Conservation (phyloP, 2,888 invertebrate genomes). For the Drosophila subsilvestris region DNA sequence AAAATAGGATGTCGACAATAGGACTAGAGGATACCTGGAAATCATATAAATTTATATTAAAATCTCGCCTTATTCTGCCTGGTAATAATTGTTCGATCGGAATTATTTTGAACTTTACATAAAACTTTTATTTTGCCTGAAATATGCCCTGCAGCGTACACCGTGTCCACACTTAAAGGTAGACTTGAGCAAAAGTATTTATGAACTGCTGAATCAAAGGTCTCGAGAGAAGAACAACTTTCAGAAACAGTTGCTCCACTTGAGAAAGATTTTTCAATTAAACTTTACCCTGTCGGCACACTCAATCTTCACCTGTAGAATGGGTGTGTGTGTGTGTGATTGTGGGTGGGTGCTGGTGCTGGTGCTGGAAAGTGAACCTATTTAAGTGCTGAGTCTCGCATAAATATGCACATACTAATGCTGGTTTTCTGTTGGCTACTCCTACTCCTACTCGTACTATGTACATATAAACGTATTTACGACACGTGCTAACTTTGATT, state of each 20-base stretch:
- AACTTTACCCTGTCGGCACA: constrained; percentile 30
- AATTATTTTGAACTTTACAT: background rate
- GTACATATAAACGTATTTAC: constrained; percentile 49
- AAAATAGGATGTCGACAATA: background rate
- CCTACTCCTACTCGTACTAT: constrained; percentile 3
- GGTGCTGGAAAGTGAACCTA: constrained; percentile 26
- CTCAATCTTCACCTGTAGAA: background rate
- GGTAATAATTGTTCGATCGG: too few species aligned
- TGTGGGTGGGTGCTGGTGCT: background rate
- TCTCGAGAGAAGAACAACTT: background rate
- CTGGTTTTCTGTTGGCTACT: constrained; percentile 20
- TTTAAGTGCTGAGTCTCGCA: constrained; percentile 27
- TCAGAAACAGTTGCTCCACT: constrained; percentile 1
- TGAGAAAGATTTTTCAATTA: constrained; percentile 36
- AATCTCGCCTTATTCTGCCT: too few species aligned
- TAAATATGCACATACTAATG: constrained; percentile 56
- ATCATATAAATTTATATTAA: background rate
- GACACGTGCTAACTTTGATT: constrained; percentile 58
- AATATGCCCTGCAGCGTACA: background rate
- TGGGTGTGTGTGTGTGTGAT: too few species aligned
- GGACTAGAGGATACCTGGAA: background rate
- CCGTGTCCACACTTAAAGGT: background rate
- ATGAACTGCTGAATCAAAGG: background rate
- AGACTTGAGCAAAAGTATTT: background rate
- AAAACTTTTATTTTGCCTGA: background rate